These are phyloP conservation scores for Spodoptera frugiperda DNA, from an alignment of 1,140 invertebrate species.

Conservation along the genomic window DNA sequence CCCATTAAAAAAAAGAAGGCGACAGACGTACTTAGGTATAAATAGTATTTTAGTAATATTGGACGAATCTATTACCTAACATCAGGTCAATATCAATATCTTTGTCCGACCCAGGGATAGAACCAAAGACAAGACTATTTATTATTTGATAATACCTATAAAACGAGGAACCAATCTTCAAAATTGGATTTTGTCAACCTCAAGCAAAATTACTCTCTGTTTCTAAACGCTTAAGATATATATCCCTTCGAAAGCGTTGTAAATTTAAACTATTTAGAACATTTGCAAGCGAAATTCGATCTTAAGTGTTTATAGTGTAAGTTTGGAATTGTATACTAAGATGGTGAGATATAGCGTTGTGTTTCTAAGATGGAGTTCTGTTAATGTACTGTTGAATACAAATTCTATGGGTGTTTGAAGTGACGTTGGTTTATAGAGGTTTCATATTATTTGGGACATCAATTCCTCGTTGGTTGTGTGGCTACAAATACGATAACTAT, in stretches of 20 bases:
- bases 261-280: too few species aligned
- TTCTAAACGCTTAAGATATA: too few species aligned
- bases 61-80: too few species aligned
- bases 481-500: not conserved
- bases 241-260: too few species aligned
- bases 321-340: not conserved
- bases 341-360: not conserved
- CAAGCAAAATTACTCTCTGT: not conserved
- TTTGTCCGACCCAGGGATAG: too few species aligned
- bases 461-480: not conserved
- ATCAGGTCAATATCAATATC: too few species aligned
- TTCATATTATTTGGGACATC: not conserved
- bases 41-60: too few species aligned
- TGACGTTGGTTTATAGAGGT: not conserved
- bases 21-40: too few species aligned
- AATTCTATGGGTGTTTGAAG: conserved; percentile 4
- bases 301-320: too few species aligned
- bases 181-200: not conserved
- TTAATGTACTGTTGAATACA: not conserved
- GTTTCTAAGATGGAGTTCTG: not conserved
- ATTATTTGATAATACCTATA: conserved; percentile 8
- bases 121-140: too few species aligned
- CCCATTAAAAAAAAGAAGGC: too few species aligned
- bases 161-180: conserved; percentile 15
- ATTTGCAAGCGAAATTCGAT: too few species aligned